A percentile compares a stretch with the other conserved stretches of the same genome.
phyloP scores from a whole-genome alignment of 2,888 invertebrate species.

The Troilus luridus region DNA sequence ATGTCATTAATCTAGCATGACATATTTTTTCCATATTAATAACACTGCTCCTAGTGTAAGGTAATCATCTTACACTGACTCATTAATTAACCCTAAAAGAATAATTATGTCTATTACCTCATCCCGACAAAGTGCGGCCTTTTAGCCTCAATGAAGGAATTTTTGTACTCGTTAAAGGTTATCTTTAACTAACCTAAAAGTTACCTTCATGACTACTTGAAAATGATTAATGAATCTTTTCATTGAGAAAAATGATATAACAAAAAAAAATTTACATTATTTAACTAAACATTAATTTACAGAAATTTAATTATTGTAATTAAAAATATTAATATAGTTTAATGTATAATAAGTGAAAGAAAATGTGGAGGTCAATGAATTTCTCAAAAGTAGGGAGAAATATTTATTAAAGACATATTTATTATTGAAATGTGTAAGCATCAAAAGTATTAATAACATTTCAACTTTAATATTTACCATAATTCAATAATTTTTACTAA shows the following conservation, averaged over 20 bases:
- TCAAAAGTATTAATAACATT: no score
- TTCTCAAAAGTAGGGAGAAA: no score
- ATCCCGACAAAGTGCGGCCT: constrained; percentile 9
- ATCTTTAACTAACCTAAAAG: background rate
- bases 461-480: no score
- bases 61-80: constrained; percentile 14
- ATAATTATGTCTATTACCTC: constrained; percentile 28
- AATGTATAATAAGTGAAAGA: no score
- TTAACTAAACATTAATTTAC: background rate
- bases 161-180: background rate
- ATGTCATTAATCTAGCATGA: background rate
- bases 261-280: background rate
- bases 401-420: no score
- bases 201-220: background rate
- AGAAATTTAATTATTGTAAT: constrained; percentile 48
- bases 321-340: no score
- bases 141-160: background rate
- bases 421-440: no score
- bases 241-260: background rate
- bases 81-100: constrained; percentile 48
- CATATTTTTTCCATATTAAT: background rate
- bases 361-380: no score
- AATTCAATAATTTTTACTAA: no score
- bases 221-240: background rate
- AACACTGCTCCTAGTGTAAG: background rate